phyloP scores from a whole-genome alignment of 2,113 vertebrate genomes.

The Mionectes macconnelli region DNA sequence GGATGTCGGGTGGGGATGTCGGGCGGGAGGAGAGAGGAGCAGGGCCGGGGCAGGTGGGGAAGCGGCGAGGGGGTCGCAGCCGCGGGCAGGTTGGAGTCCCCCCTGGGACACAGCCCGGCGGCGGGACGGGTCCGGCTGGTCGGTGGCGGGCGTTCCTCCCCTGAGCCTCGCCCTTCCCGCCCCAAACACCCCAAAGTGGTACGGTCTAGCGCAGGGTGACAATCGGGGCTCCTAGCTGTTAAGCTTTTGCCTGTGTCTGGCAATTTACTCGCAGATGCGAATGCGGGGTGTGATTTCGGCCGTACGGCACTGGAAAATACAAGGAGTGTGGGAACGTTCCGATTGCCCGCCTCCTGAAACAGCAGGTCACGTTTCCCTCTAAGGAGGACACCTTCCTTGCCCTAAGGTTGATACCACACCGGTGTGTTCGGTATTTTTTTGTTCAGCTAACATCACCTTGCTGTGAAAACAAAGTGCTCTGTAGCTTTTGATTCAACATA shows the following conservation, averaged over 20 bases:
- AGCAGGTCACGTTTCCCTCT: neutral
- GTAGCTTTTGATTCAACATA: neutral
- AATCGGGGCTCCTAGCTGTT: rapidly evolving
- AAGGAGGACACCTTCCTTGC: neutral
- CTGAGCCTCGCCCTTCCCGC: neutral
- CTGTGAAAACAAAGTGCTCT: neutral
- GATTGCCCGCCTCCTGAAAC: rapidly evolving
- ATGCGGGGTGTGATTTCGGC: rapidly evolving
- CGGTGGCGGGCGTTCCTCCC: neutral
- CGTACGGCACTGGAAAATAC: rapidly evolving
- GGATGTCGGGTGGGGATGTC: too few relatives aligned
- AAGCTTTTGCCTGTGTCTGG: rapidly evolving
- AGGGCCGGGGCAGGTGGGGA: neutral
- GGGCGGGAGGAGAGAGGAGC: neutral
- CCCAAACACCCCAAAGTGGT: rapidly evolving
- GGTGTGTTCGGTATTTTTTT: neutral
- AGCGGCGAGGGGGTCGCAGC: neutral
- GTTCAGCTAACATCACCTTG: neutral
- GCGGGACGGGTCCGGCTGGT: neutral
- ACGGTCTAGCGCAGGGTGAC: rapidly evolving
- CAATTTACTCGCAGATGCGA: neutral
- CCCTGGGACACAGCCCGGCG: too few relatives aligned
- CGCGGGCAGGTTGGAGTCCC: too few relatives aligned
- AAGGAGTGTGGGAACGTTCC: rapidly evolving
- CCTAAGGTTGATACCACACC: rapidly evolving